Conservation (phyloP, 1,140 invertebrate species). For the Neodiprion virginianus region DNA sequence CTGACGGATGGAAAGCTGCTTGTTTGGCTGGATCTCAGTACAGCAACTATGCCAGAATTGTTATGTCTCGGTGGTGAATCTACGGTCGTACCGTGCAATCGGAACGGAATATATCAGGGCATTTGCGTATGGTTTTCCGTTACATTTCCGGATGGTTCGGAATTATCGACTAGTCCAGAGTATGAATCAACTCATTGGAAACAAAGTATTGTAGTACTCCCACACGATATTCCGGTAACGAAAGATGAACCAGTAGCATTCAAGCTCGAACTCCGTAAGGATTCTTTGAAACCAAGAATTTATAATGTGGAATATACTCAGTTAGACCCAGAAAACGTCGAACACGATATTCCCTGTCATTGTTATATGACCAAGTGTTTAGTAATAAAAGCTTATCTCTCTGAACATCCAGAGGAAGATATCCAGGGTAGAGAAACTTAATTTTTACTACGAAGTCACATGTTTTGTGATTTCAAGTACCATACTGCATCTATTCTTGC, state of each 20-base stretch:
- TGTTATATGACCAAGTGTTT: slow-evolving; percentile 83
- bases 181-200: slow-evolving; percentile 93
- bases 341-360: slow-evolving; percentile 79
- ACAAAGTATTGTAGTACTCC: slow-evolving; percentile 90
- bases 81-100: slow-evolving; percentile 56
- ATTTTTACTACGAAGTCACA: background rate
- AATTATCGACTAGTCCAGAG: slow-evolving; percentile 79
- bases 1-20: slow-evolving; percentile 70
- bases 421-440: background rate
- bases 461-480: too few relatives aligned
- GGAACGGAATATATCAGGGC: slow-evolving; percentile 74
- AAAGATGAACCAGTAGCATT: slow-evolving; percentile 71
- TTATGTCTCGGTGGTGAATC: slow-evolving; percentile 78
- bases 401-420: slow-evolving; percentile 43
- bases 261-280: slow-evolving; percentile 55
- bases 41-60: slow-evolving; percentile 70
- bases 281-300: slow-evolving; percentile 49
- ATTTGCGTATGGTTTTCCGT: slow-evolving; percentile 90
- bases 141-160: slow-evolving; percentile 70
- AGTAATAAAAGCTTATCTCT: slow-evolving; percentile 69
- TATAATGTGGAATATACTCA: slow-evolving; percentile 76
- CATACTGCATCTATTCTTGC: too few relatives aligned
- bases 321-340: slow-evolving; percentile 72
- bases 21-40: slow-evolving; percentile 77
- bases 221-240: slow-evolving; percentile 68